phyloP scores from a whole-genome alignment of 2,113 vertebrate species.

The Eleginops maclovinus region DNA sequence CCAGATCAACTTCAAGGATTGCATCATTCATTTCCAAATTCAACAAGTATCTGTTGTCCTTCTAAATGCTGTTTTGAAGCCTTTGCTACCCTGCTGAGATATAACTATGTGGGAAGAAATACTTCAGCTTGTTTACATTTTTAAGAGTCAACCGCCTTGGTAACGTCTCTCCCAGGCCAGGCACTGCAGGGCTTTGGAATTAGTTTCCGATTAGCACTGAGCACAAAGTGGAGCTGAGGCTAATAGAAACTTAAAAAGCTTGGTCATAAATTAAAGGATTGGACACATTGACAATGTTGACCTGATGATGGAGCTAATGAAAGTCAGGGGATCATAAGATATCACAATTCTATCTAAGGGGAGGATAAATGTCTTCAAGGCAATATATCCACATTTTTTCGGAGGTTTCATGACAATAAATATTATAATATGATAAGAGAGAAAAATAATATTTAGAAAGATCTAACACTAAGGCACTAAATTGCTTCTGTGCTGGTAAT shows the following conservation, averaged over 20 bases:
- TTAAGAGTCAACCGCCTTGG: too few relatives aligned
- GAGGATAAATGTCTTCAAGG: background rate
- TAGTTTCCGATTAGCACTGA: too few relatives aligned
- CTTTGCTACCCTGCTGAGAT: background rate
- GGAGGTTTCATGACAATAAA: too few relatives aligned
- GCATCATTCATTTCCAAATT: background rate
- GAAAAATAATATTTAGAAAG: too few relatives aligned
- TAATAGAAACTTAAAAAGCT: background rate
- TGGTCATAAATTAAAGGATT: background rate
- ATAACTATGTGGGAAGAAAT: too few relatives aligned
- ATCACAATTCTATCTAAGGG: background rate
- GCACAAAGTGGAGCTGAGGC: background rate
- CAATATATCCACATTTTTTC: too few relatives aligned
- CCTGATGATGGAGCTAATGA: background rate
- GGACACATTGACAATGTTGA: background rate
- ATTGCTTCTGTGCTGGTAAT: too few relatives aligned
- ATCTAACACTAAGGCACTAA: background rate
- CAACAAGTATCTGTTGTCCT: background rate
- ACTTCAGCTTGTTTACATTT: too few relatives aligned
- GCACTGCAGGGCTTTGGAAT: too few relatives aligned
- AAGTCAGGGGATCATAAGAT: background rate
- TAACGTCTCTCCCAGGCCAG: too few relatives aligned
- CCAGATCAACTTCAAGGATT: too few relatives aligned
- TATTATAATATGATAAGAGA: too few relatives aligned
- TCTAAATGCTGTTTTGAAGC: background rate